Conservation (phyloP, 2,797 vertebrate species). For the Bryconaethiops microstoma region DNA sequence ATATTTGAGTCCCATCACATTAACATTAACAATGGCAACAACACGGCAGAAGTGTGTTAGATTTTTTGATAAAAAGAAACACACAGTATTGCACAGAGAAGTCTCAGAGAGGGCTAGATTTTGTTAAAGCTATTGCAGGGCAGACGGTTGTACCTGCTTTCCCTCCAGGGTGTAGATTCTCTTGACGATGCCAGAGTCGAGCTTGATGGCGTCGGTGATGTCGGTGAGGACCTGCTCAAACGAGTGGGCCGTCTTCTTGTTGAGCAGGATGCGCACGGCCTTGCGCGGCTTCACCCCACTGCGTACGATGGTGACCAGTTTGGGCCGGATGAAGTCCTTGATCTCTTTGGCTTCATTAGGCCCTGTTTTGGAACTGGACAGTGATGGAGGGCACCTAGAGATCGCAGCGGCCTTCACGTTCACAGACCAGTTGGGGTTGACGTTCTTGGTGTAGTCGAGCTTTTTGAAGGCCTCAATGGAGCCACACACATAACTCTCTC, state of each 20-base stretch:
- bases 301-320: constrained; percentile 94
- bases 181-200: constrained; percentile 95
- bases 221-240: constrained; percentile 97
- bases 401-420: constrained; percentile 88
- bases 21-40: neutral
- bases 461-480: constrained; percentile 96
- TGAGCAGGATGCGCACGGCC: constrained; percentile 92
- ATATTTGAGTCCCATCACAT: neutral
- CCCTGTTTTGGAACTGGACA: constrained; percentile 83
- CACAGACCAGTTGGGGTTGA: constrained; percentile 98
- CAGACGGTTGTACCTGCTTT: constrained; percentile 84
- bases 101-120: neutral
- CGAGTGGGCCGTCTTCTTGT: constrained; percentile 97
- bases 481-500: constrained; percentile 90
- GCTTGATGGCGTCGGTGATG: constrained; percentile 96
- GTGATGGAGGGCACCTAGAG: constrained; percentile 81
- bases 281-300: constrained; percentile 95
- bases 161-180: constrained; percentile 95
- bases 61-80: neutral
- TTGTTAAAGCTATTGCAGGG: neutral
- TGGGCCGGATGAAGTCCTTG: constrained; percentile 96
- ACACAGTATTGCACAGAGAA: neutral
- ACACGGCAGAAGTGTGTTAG: neutral
- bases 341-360: constrained; percentile 80
- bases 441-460: constrained; percentile 94